Conservation (phyloP, 2,797 vertebrate genomes). For the Dallia pectoralis region DNA sequence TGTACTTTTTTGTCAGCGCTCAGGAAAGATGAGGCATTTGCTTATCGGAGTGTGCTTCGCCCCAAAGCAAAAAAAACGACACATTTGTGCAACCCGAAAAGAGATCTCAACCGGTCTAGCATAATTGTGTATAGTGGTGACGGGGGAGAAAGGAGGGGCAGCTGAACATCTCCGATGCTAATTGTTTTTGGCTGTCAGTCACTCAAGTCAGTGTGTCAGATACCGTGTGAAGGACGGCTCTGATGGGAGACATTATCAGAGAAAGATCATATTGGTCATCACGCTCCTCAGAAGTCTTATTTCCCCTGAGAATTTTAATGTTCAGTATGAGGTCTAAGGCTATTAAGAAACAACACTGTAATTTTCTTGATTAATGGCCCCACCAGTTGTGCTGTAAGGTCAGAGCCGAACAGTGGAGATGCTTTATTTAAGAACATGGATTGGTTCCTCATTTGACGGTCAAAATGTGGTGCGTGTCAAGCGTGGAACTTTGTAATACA, state of each 20-base stretch:
- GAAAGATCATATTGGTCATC: slow-evolving; percentile 25
- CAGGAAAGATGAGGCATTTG: not conserved
- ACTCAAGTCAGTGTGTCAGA: not conserved
- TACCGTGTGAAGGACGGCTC: not conserved
- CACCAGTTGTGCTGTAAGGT: slow-evolving; percentile 58
- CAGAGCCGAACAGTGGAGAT: slow-evolving; percentile 48
- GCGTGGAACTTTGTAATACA: slow-evolving; percentile 20
- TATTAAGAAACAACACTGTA: slow-evolving; percentile 51
- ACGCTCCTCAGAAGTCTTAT: slow-evolving; percentile 29
- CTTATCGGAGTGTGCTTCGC: not conserved
- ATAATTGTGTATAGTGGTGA: not conserved
- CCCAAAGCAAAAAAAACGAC: slow-evolving; percentile 4
- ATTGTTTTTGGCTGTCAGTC: not conserved
- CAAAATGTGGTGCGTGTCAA: slow-evolving; percentile 40
- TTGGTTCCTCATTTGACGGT: slow-evolving; percentile 33
- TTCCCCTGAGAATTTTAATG: slow-evolving; percentile 26
- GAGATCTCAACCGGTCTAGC: not conserved
- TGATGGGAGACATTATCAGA: slow-evolving; percentile 1
- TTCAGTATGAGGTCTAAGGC: slow-evolving; percentile 42
- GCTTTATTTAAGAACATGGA: slow-evolving; percentile 50
- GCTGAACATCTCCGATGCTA: not conserved
- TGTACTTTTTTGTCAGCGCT: not conserved
- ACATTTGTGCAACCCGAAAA: not conserved
- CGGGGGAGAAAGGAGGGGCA: not conserved
- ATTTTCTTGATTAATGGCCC: slow-evolving; percentile 68